A percentile compares a stretch with the other conserved stretches of the same genome.
phyloP scores from a whole-genome alignment of 2,113 vertebrate genomes.

The Gadus macrocephalus region DNA sequence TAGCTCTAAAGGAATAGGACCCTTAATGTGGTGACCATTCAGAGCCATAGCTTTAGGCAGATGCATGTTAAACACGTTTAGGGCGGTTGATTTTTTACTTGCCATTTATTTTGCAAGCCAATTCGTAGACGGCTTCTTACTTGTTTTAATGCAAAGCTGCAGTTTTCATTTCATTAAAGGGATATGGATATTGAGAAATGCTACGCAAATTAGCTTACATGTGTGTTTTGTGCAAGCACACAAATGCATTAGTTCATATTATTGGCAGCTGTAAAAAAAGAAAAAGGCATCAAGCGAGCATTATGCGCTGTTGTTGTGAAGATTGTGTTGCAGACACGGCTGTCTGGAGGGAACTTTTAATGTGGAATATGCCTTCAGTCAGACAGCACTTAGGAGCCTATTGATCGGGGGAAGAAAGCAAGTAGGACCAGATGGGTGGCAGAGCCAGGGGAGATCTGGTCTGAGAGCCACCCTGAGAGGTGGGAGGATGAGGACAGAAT shows the following conservation, averaged over 20 bases:
- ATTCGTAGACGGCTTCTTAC: too few species aligned
- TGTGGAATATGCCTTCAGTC: constrained; percentile 62
- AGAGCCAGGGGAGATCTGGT: constrained; percentile 9
- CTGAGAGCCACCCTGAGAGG: constrained; percentile 18
- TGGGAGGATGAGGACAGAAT: constrained; percentile 1
- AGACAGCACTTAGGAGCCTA: constrained; percentile 56
- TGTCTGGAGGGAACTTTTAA: constrained; percentile 52
- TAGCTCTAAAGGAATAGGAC: too few species aligned
- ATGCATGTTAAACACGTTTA: too few species aligned
- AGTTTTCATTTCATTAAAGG: too few species aligned
- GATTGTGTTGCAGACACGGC: constrained; percentile 46
- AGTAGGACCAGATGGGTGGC: constrained; percentile 39
- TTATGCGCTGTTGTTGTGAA: constrained; percentile 34
- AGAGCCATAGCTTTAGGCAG: too few species aligned
- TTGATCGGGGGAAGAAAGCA: constrained; percentile 55
- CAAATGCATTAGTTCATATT: constrained; percentile 30
- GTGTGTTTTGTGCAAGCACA: constrained; percentile 3
- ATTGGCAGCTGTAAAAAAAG: constrained; percentile 26
- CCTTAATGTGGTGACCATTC: too few species aligned
- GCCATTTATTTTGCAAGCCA: too few species aligned
- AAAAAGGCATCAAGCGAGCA: constrained; percentile 31
- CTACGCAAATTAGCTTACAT: too few species aligned
- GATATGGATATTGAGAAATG: too few species aligned
- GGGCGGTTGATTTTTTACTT: too few species aligned
- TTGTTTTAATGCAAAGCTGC: too few species aligned